Conservation (phyloP, 1,140 invertebrate species). For the Ceratina australensis region DNA sequence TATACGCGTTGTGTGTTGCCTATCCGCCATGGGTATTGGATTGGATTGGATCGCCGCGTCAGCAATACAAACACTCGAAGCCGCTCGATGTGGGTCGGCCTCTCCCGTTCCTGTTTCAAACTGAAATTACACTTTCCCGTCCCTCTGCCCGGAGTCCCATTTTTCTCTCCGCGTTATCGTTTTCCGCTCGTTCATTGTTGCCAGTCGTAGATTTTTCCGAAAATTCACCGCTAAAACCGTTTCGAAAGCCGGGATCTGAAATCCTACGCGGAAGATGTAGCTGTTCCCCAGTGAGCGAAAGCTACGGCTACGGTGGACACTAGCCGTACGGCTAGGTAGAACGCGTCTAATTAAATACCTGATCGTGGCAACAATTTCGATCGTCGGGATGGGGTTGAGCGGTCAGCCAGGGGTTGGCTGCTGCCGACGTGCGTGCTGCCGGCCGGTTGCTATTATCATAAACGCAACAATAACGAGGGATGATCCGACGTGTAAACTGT, state of each 20-base stretch:
- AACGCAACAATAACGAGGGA: slow-evolving; percentile 80
- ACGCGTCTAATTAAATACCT: slow-evolving; percentile 44
- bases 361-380: slow-evolving; percentile 37
- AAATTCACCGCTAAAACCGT: background rate
- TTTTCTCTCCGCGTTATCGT: slow-evolving; percentile 28
- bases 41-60: slow-evolving; percentile 79
- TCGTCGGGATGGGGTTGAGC: slow-evolving; percentile 44
- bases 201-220: slow-evolving; percentile 7
- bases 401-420: slow-evolving; percentile 18
- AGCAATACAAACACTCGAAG: slow-evolving; percentile 79
- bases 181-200: slow-evolving; percentile 55
- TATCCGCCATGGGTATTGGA: slow-evolving; percentile 73
- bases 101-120: slow-evolving; percentile 75
- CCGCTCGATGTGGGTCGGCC: slow-evolving; percentile 73
- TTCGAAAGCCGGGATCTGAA: too few species aligned
- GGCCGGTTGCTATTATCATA: slow-evolving; percentile 76
- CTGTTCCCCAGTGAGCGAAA: too few species aligned
- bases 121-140: slow-evolving; percentile 79
- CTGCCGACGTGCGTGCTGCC: slow-evolving; percentile 29
- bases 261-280: too few species aligned
- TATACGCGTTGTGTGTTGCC: slow-evolving; percentile 55
- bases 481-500: slow-evolving; percentile 78
- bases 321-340: too few species aligned
- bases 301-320: too few species aligned
- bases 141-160: slow-evolving; percentile 53